Evolutionary conservation across 2,888 invertebrate species (phyloP).

Genomic region (Schrankia costaestrigalis): DNA sequence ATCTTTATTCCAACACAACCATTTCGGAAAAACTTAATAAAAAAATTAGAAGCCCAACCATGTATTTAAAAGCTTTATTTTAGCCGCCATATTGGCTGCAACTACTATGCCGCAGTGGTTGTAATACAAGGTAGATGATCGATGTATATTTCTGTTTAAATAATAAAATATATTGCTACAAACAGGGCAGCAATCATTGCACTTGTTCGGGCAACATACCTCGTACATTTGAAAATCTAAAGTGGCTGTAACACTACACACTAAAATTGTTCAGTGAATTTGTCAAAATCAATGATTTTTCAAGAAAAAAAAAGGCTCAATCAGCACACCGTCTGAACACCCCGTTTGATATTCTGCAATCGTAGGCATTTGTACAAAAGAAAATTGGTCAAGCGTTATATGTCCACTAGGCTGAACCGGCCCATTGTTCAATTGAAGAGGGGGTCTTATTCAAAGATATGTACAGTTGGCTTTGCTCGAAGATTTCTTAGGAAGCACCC

Average conservation of each 20-base stretch:
- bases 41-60: too few relatives aligned
- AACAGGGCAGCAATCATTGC: too few relatives aligned
- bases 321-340: constrained; percentile 56
- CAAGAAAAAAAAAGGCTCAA: constrained; percentile 62
- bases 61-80: too few relatives aligned
- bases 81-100: too few relatives aligned
- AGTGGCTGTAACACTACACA: constrained; percentile 21
- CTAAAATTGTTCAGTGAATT: constrained; percentile 58
- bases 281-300: constrained; percentile 65
- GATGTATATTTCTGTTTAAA: too few relatives aligned
- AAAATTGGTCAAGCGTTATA: constrained; percentile 78
- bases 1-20: too few relatives aligned
- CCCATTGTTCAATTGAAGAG: constrained; percentile 72
- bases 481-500: constrained; percentile 50
- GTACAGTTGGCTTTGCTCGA: constrained; percentile 55
- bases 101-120: too few relatives aligned
- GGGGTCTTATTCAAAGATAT: constrained; percentile 65
- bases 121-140: too few relatives aligned
- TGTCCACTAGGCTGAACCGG: constrained; percentile 69
- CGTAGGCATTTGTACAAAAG: constrained; percentile 74
- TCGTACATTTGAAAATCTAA: constrained; percentile 3
- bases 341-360: constrained; percentile 71
- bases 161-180: too few relatives aligned
- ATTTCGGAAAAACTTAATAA: too few relatives aligned
- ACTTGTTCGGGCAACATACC: not conserved